A percentile compares a stretch with the other conserved stretches of the same genome.
These are phyloP conservation scores for Drosophila suboccidentalis DNA, from an alignment of 2,888 invertebrate species.

Conservation along the genomic window DNA sequence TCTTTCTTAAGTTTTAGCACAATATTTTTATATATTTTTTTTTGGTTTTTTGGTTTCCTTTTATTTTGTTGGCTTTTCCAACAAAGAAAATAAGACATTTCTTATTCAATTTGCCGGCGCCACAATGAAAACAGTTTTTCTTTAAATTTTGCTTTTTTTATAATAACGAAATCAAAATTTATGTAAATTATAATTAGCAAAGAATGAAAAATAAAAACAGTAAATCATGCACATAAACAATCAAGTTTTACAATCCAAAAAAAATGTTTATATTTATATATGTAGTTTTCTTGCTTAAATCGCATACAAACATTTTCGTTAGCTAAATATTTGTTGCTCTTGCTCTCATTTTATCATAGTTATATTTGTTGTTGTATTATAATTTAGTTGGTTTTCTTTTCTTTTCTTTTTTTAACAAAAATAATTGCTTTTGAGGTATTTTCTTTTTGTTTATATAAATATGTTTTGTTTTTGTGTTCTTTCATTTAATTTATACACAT, in stretches of 20 bases:
- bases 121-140: conserved; percentile 51
- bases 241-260: conserved; percentile 40
- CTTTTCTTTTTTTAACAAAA: conserved; percentile 78
- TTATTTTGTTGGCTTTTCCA: conserved; percentile 20
- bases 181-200: conserved; percentile 23
- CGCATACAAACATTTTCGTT: conserved; percentile 40
- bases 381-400: conserved; percentile 61
- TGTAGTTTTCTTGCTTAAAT: conserved; percentile 22
- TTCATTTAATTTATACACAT: conserved; percentile 58
- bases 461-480: conserved; percentile 53
- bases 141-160: conserved; percentile 33
- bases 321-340: conserved; percentile 45
- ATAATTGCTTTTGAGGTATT: conserved; percentile 83
- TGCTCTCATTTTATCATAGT: conserved; percentile 38
- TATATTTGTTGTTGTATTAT: conserved; percentile 52
- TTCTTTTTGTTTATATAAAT: conserved; percentile 78
- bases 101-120: conserved; percentile 48
- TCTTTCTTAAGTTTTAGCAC: conserved; percentile 60
- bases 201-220: conserved; percentile 33
- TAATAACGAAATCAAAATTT: conserved; percentile 37
- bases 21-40: conserved; percentile 23
- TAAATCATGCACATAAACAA: conserved; percentile 39
- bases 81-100: conserved; percentile 69
- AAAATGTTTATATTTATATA: conserved; percentile 36
- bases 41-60: conserved; percentile 24